phyloP scores from a whole-genome alignment of 1,140 invertebrate genomes.

The Brachionus paranguensis region DNA sequence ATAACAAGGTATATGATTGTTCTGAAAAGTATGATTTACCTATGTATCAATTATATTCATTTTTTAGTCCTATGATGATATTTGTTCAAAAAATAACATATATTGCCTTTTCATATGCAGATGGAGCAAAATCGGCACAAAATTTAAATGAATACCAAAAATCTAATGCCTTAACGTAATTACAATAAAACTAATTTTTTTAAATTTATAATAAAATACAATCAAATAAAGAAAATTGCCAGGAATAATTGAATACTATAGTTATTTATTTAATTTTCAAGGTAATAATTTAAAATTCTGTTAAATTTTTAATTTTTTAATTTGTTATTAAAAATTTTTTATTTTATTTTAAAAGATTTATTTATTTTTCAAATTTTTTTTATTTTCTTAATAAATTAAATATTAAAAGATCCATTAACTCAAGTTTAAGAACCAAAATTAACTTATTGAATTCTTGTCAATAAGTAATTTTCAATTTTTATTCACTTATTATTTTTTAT shows the following conservation, averaged over 20 bases:
- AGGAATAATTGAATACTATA: constrained; percentile 25
- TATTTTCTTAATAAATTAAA: too few species aligned
- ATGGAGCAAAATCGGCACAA: constrained; percentile 60
- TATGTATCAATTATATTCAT: neutral
- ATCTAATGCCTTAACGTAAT: neutral
- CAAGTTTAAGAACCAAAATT: too few species aligned
- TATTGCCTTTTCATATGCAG: constrained; percentile 81
- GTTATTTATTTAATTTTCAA: constrained; percentile 42
- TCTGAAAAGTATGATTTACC: too few species aligned
- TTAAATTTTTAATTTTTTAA: neutral
- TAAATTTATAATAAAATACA: neutral
- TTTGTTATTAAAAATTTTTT: neutral
- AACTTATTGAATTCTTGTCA: too few species aligned
- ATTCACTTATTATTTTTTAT: too few species aligned
- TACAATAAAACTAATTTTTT: neutral
- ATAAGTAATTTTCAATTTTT: too few species aligned
- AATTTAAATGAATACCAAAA: constrained; percentile 1
- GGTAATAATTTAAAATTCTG: neutral
- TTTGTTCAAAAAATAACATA: constrained; percentile 88
- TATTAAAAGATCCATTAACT: too few species aligned
- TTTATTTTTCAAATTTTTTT: neutral
- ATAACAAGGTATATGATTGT: constrained; percentile 68
- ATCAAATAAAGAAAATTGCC: neutral
- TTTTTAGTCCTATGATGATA: constrained; percentile 82
- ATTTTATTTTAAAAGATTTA: neutral